Conservation (phyloP, 2,888 invertebrate genomes). For the Latrodectus hesperus region DNA sequence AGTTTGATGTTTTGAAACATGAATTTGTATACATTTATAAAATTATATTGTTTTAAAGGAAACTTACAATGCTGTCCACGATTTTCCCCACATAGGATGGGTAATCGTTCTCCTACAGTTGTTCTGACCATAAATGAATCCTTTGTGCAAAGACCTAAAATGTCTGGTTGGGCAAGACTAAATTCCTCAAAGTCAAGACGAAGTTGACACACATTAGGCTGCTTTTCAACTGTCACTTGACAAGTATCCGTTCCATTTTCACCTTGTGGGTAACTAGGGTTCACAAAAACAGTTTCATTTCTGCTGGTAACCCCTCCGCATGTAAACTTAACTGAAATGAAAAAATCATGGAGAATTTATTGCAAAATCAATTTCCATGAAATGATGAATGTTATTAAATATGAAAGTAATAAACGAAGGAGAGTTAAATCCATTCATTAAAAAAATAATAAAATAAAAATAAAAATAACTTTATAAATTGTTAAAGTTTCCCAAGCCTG, state of each 20-base stretch:
- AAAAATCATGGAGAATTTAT: not conserved
- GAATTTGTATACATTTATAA: no score
- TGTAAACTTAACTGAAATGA: conserved; percentile 65
- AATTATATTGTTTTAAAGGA: not conserved
- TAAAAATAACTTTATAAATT: no score
- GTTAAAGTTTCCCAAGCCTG: no score
- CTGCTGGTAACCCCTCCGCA: conserved; percentile 70
- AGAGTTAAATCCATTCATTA: no score
- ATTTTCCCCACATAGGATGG: conserved; percentile 87
- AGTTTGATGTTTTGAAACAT: no score
- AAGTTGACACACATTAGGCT: conserved; percentile 88
- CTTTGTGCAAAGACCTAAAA: conserved; percentile 82
- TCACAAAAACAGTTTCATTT: conserved; percentile 91
- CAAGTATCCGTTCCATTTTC: conserved; percentile 89
- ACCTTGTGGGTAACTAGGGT: conserved; percentile 85
- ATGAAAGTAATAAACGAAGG: not conserved
- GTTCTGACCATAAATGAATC: conserved; percentile 83
- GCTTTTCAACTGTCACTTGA: conserved; percentile 87
- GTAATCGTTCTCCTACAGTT: conserved; percentile 75
- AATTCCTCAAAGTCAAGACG: conserved; percentile 86
- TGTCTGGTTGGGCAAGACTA: conserved; percentile 72
- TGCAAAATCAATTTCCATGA: not conserved
- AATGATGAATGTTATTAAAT: not conserved
- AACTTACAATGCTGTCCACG: conserved; percentile 86
- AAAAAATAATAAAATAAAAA: no score